Percentiles rank a stretch among this genome's conserved stretches.
These are phyloP conservation scores for Telmatochromis brachygnathus DNA, from an alignment of 2,113 vertebrate species.

Conservation along the genomic window DNA sequence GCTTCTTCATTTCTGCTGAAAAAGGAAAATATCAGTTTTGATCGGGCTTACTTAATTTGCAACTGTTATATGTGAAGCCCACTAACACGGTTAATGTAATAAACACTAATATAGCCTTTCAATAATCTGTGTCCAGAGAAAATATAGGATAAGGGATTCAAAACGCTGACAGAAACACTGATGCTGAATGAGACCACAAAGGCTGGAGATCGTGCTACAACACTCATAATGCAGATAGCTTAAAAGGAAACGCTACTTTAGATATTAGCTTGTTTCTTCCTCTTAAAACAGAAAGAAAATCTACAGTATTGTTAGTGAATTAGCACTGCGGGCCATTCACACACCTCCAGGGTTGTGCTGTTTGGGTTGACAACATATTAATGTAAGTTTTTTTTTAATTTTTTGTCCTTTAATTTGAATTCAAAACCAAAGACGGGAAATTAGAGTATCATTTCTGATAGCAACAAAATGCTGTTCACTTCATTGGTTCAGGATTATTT, in stretches of 20 bases:
- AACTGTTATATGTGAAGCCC: neutral
- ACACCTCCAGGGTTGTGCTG: neutral
- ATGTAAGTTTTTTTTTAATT: accelerated
- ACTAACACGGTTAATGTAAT: neutral
- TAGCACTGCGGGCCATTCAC: neutral
- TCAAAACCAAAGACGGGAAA: accelerated
- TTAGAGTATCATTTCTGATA: neutral
- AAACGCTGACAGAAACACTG: neutral
- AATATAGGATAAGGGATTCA: neutral
- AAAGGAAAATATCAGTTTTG: neutral
- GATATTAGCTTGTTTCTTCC: neutral
- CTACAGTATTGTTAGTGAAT: neutral
- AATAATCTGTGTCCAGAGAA: neutral
- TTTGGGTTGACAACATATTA: neutral
- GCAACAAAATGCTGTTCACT: neutral
- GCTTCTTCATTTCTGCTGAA: neutral
- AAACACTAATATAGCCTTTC: neutral
- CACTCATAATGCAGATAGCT: neutral
- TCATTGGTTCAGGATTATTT: neutral
- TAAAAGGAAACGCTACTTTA: neutral
- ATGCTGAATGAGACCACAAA: neutral
- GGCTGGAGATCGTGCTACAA: neutral
- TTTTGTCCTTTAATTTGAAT: neutral
- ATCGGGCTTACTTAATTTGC: neutral
- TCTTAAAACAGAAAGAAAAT: neutral